phyloP scores from a whole-genome alignment of 2,888 invertebrate genomes.

The Campopleginae sp. region DNA sequence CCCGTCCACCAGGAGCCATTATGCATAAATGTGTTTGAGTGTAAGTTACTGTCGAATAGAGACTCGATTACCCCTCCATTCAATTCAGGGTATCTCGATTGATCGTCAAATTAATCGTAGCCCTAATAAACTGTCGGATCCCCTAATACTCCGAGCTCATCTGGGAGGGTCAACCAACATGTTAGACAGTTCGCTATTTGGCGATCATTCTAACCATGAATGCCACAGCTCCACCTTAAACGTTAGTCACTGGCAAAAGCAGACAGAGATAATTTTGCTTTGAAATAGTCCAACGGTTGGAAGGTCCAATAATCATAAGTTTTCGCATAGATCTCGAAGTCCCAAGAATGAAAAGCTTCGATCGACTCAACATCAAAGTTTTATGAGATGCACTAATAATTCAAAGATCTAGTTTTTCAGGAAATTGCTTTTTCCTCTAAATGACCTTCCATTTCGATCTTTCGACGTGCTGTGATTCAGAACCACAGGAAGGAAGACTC shows the following conservation, averaged over 20 bases:
- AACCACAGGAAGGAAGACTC: neutral
- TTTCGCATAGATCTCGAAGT: conserved; percentile 7
- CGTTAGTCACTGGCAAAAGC: conserved; percentile 10
- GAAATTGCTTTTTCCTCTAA: neutral
- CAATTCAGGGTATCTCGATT: conserved; percentile 38
- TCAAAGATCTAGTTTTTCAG: neutral
- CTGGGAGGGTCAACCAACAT: neutral
- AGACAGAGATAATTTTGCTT: neutral
- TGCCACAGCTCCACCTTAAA: neutral
- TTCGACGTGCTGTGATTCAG: neutral
- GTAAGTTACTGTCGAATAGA: conserved; percentile 54
- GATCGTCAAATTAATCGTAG: conserved; percentile 39
- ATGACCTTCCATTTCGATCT: neutral
- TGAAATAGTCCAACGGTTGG: neutral
- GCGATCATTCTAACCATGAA: conserved; percentile 6
- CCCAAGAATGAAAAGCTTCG: neutral
- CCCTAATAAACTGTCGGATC: conserved; percentile 30
- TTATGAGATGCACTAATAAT: neutral
- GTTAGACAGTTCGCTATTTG: neutral
- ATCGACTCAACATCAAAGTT: neutral
- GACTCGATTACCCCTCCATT: conserved; percentile 62
- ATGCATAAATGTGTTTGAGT: conserved; percentile 8
- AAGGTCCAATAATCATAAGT: neutral
- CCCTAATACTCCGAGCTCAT: neutral
- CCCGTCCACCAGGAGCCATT: conserved; percentile 37